Evolutionary conservation across 1,140 invertebrate species (phyloP), one percentile per base, ranked within the genome.

Genomic region (Mesaphorura yosii): DNA sequence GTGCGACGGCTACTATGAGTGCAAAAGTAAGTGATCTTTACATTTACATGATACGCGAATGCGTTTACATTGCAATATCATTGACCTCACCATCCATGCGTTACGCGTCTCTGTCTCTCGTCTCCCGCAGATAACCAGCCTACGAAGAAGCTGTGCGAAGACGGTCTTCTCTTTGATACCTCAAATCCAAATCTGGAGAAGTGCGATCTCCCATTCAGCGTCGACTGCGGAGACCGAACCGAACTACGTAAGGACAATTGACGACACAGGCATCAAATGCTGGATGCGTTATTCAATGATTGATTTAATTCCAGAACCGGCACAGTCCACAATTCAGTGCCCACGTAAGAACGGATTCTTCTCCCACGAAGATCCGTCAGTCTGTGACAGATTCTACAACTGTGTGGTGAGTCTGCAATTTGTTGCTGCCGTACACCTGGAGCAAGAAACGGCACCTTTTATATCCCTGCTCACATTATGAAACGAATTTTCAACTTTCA

Each of bases 341-440:
- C 84, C 84, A 12, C 74, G 85, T 50, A 79, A 80, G 22, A 88
- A 87, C 64, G 86, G 86, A 28, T 83, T 81, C 67, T 89, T 82
- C 72, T 76, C 76, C 23, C 83, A 88, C 67, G 78, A 81, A 49
- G 83, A 87, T 64, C 77, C 78, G n/a, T 69, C 75, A 56, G 77
- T 80, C 0, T 89, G 86, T 60, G 84, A 85, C 65, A 82, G 84
- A 64, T 89, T 88, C 69, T 79, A 83, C 66, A 85, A 85, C 66
- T 46, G 55, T 63, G 26, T 71, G 68, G 59, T n/a, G 64, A 59
- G 37, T 46, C 29, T 20, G 57, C 64, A 65, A 48, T 88, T 85
- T 67, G 78, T 83, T 0, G 81, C 85, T 52, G 84, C 17, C 17
- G 12, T 12, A 12, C 34, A 12, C 17, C 66, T 83, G 84, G 12